Percentiles rank a stretch among this genome's conserved stretches.
Conservation (phyloP, 2,888 invertebrate genomes). For the Poecilus cupreus region DNA sequence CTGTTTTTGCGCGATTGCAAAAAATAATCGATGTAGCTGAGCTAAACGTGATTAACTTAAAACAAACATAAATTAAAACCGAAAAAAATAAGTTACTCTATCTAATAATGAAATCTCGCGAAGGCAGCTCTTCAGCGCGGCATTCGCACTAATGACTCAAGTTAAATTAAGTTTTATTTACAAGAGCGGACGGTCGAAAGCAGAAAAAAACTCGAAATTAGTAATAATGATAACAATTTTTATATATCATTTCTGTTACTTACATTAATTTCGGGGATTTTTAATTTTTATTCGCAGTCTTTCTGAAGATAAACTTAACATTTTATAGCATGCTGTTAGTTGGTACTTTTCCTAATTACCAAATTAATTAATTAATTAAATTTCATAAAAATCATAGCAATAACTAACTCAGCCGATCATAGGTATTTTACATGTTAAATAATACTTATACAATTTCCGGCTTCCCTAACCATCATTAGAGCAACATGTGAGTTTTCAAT, state of each 20-base stretch:
- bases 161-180: conserved; percentile 42
- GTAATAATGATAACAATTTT: background rate
- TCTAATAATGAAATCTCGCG: conserved; percentile 42
- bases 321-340: too few species aligned
- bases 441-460: too few species aligned
- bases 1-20: conserved; percentile 30
- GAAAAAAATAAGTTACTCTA: conserved; percentile 32
- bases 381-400: too few species aligned
- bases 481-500: too few species aligned
- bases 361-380: too few species aligned
- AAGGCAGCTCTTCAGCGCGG: background rate
- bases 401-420: too few species aligned
- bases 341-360: too few species aligned
- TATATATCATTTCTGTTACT: background rate
- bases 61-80: conserved; percentile 45
- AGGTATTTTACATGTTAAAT: too few species aligned
- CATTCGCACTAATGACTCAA: conserved; percentile 5
- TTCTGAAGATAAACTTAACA: too few species aligned
- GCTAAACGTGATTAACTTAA: conserved; percentile 36
- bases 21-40: conserved; percentile 43
- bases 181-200: background rate
- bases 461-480: too few species aligned
- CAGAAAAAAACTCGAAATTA: background rate
- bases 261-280: too few species aligned
- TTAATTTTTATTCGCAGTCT: too few species aligned